phyloP scores from a whole-genome alignment of 2,797 vertebrate genomes.

The Knipowitschia caucasica region DNA sequence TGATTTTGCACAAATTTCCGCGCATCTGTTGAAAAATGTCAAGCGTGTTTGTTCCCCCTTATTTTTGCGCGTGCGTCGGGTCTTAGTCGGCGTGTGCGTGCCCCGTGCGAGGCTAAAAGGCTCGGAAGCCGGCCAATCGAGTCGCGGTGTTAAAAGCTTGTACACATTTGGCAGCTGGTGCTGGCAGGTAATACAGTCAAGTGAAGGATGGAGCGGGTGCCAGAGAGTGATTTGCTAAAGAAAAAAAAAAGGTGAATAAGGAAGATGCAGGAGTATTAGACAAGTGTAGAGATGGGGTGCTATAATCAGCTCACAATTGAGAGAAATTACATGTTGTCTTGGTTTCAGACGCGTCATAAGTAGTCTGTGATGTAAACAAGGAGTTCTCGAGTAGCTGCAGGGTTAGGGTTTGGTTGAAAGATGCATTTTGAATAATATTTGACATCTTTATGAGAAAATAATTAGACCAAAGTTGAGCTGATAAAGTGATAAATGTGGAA shows the following conservation, averaged over 20 bases:
- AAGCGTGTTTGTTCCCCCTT: slow-evolving; percentile 6
- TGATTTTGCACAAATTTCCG: slow-evolving; percentile 35
- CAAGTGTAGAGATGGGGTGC: slow-evolving; percentile 14
- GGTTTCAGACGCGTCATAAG: neutral
- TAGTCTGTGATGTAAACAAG: too few species aligned
- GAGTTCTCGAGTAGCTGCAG: neutral
- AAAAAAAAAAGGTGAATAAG: slow-evolving; percentile 35
- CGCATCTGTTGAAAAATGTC: slow-evolving; percentile 37
- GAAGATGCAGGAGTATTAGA: slow-evolving; percentile 27
- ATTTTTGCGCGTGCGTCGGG: neutral
- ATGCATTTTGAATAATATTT: too few species aligned
- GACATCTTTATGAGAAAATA: too few species aligned
- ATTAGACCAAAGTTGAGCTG: too few species aligned
- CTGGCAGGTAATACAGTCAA: slow-evolving; percentile 64
- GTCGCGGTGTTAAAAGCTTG: slow-evolving; percentile 64
- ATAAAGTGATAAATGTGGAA: too few species aligned
- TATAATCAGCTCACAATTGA: slow-evolving; percentile 21
- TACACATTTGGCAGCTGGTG: slow-evolving; percentile 62
- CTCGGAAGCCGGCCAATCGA: slow-evolving; percentile 58
- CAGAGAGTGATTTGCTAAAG: slow-evolving; percentile 43
- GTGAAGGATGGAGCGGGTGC: slow-evolving; percentile 44
- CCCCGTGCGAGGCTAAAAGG: slow-evolving; percentile 33
- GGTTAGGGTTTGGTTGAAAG: too few species aligned
- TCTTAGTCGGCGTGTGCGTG: slow-evolving; percentile 14
- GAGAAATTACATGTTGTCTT: slow-evolving; percentile 1